Base-by-base conservation (phyloP, 23 tunicate genomes). In the Ciona savignyi region DNA sequence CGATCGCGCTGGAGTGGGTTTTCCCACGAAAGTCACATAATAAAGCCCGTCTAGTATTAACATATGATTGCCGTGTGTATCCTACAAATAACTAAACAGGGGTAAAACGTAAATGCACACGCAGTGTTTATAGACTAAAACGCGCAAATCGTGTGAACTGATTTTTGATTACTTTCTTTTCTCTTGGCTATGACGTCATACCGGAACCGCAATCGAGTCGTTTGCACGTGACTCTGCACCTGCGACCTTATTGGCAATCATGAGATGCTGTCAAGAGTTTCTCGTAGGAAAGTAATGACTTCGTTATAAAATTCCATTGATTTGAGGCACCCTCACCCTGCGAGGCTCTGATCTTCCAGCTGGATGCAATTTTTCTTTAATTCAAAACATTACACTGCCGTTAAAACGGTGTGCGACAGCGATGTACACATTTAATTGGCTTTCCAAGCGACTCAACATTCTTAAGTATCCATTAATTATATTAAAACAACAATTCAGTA, bases 151-250 rank as follows among this genome's bases (percentile, higher is more conserved):
- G 56, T 42, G 56, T 42, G 56, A 42, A 42, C 56, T 15, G 56
- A 6, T 6, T 9, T 9, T 42, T 42, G 56, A 42, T 42, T 42
- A 42, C 11, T 42, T 42, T 42, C 56, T 42, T 42, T 42, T 42
- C 56, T 42, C 56, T 42, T 15, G 56, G 11, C 15, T 42, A 15
- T 42, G 56, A 42, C 56, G 56, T 42, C 56, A 42, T 15, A 15
- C 56, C 56, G 56, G 56, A 42, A 42, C 56, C 15, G 15, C 15
- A 42, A 9, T 42, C 15, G 56, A 9, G 56, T 6, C 56, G 56
- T 42, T 42, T 42, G 56, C 56, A 42, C 56, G 56, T 42, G 56
- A 42, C 56, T 42, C 56, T 42, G 56, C 56, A 42, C 56, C 56
- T 42, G 56, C 15, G 56, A 42, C 56, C 56, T 42, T 42, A 6